Evolutionary conservation across 2,888 invertebrate species (phyloP).

Genomic region (Tachystola acroxantha): DNA sequence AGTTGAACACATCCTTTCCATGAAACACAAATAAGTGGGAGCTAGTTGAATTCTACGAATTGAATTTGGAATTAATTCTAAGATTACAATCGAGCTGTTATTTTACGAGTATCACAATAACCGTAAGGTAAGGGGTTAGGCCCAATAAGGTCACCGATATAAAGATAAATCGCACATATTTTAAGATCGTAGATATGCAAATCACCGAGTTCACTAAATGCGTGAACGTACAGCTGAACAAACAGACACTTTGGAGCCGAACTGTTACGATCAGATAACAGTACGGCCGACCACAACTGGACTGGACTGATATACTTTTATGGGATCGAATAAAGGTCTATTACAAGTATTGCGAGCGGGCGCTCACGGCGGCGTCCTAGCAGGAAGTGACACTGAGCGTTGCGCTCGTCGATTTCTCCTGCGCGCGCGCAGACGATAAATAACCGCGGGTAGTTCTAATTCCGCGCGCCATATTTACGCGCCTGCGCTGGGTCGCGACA

Average conservation of each 20-base stretch:
- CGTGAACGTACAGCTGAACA: slow-evolving; percentile 14
- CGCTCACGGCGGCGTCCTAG: slow-evolving; percentile 40
- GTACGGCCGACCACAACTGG: slow-evolving; percentile 20
- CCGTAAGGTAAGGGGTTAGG: not conserved
- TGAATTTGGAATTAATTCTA: not conserved
- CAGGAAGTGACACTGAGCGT: slow-evolving; percentile 54
- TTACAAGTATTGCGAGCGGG: slow-evolving; percentile 43
- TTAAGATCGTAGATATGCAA: slow-evolving; percentile 7
- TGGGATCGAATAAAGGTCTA: slow-evolving; percentile 51
- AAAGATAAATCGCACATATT: slow-evolving; percentile 2
- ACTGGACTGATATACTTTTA: slow-evolving; percentile 50
- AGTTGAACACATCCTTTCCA: too few relatives aligned
- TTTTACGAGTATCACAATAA: not conserved
- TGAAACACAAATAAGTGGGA: too few relatives aligned
- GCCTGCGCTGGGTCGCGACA: slow-evolving; percentile 42
- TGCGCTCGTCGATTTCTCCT: slow-evolving; percentile 31
- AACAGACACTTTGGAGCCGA: slow-evolving; percentile 20
- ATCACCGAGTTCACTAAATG: slow-evolving; percentile 3
- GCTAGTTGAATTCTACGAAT: too few relatives aligned
- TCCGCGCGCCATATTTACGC: slow-evolving; percentile 66
- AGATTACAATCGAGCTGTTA: not conserved
- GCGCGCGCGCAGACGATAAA: slow-evolving; percentile 45
- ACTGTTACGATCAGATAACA: slow-evolving; percentile 29
- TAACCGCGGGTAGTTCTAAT: slow-evolving; percentile 70
- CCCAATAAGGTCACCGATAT: not conserved